Conservation (phyloP, 2,888 invertebrate species). For the Cryptophagus acutangulus region DNA sequence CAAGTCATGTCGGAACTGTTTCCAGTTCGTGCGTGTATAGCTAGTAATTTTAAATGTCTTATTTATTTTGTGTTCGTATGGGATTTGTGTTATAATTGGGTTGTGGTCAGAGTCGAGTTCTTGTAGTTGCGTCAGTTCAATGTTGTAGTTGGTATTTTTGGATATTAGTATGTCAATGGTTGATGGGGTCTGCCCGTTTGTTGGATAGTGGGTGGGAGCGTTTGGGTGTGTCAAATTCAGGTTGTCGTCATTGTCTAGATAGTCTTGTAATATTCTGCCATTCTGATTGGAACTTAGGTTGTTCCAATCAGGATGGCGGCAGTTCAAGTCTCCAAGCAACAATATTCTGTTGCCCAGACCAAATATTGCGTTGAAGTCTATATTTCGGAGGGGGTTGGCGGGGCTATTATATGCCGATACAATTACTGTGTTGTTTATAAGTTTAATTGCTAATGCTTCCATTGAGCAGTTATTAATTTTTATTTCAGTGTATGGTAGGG, state of each 20-base stretch:
- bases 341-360: not conserved
- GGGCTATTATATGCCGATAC: not conserved
- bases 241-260: not conserved
- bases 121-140: not conserved
- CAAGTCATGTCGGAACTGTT: constrained; percentile 9
- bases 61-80: not conserved
- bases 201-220: constrained; percentile 7
- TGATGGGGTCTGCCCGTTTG: too few relatives aligned
- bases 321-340: too few relatives aligned
- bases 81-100: not conserved
- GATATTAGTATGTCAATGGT: constrained; percentile 6
- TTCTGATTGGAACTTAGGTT: constrained; percentile 4
- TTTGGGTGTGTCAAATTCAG: constrained; percentile 1
- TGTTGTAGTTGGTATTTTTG: constrained; percentile 2
- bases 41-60: not conserved
- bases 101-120: constrained; percentile 3
- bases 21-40: constrained; percentile 14
- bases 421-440: not conserved
- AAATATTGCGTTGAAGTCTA: not conserved
- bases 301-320: constrained; percentile 7
- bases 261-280: not conserved
- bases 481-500: not conserved
- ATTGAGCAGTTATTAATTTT: not conserved
- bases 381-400: not conserved
- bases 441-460: not conserved